Percentiles rank a stretch among this genome's conserved stretches.
These are phyloP conservation scores for Drosophila falleni DNA, from an alignment of 2,888 invertebrate genomes.

Conservation along the genomic window DNA sequence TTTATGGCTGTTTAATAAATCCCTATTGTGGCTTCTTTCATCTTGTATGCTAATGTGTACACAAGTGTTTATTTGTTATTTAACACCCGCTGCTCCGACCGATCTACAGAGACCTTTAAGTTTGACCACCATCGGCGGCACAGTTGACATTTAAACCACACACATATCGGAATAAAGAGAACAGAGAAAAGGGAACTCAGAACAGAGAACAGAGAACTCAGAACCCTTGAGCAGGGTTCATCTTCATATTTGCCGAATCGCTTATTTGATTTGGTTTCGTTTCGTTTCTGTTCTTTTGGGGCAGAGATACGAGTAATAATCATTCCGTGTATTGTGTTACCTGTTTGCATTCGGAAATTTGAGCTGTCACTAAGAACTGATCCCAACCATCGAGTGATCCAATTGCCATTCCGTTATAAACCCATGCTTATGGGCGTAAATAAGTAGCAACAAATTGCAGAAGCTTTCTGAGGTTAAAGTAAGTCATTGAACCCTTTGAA, in stretches of 20 bases:
- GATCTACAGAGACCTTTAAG: not conserved
- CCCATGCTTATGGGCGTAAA: slow-evolving; percentile 15
- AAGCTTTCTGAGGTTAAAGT: slow-evolving; percentile 4
- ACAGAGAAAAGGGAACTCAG: not conserved
- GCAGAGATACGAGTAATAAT: not conserved
- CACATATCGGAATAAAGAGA: slow-evolving; percentile 15
- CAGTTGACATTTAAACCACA: slow-evolving; percentile 55
- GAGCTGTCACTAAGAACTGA: slow-evolving; percentile 49
- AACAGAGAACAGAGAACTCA: not conserved
- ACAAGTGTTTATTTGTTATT: slow-evolving; percentile 81
- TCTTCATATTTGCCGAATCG: slow-evolving; percentile 37
- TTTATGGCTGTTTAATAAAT: slow-evolving; percentile 35
- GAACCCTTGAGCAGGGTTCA: slow-evolving; percentile 35
- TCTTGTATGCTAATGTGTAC: slow-evolving; percentile 69
- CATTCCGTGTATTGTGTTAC: slow-evolving; percentile 47
- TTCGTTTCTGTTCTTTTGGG: slow-evolving; percentile 27
- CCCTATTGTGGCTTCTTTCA: slow-evolving; percentile 52
- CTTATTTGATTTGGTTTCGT: slow-evolving; percentile 36
- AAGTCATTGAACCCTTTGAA: slow-evolving; percentile 28
- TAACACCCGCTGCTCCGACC: slow-evolving; percentile 70
- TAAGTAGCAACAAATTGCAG: slow-evolving; percentile 18
- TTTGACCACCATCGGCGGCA: slow-evolving; percentile 62
- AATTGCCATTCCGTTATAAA: slow-evolving; percentile 42
- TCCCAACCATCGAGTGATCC: slow-evolving; percentile 37
- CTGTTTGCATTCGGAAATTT: slow-evolving; percentile 48